These are phyloP conservation scores for Anoura caudifer DNA, from an alignment of 2,113 vertebrate species.

Conservation along the genomic window DNA sequence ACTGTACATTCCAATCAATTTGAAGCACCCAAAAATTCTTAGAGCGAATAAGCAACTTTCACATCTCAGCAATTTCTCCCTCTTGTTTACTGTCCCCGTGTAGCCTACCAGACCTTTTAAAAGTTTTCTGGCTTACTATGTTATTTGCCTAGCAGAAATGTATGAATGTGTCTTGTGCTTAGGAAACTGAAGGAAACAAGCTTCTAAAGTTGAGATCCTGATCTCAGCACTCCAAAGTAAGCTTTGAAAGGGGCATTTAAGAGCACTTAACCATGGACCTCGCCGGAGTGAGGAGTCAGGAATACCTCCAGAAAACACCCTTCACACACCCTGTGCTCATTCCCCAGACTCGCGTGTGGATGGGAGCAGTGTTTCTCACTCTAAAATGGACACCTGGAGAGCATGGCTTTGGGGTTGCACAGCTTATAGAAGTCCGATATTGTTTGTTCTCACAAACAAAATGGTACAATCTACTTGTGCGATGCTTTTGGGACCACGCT, in stretches of 20 bases:
- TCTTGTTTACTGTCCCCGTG: background rate
- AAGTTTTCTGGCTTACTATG: slow-evolving; percentile 37
- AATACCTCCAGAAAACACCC: slow-evolving; percentile 41
- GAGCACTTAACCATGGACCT: slow-evolving; percentile 58
- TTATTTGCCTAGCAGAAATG: background rate
- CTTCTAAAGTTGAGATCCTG: slow-evolving; percentile 49
- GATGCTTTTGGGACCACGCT: slow-evolving; percentile 10
- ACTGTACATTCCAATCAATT: slow-evolving; percentile 72
- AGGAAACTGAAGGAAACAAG: slow-evolving; percentile 12
- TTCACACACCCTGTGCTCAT: background rate
- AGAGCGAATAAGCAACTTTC: slow-evolving; percentile 13
- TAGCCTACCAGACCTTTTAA: background rate
- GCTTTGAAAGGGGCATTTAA: slow-evolving; percentile 28
- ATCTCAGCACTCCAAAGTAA: slow-evolving; percentile 59
- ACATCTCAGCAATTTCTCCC: background rate
- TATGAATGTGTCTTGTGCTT: background rate
- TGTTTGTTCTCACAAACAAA: slow-evolving; percentile 18
- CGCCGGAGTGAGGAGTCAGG: slow-evolving; percentile 34
- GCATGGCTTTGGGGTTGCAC: slow-evolving; percentile 9
- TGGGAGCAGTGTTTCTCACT: slow-evolving; percentile 33
- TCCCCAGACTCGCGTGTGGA: background rate
- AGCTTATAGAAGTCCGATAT: slow-evolving; percentile 17
- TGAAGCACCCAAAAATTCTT: slow-evolving; percentile 40
- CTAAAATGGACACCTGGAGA: background rate
- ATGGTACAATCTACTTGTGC: background rate